Percentiles rank a stretch among this genome's conserved stretches.
Evolutionary conservation across 2,797 vertebrate genomes (phyloP).

Genomic region (Manis javanica): DNA sequence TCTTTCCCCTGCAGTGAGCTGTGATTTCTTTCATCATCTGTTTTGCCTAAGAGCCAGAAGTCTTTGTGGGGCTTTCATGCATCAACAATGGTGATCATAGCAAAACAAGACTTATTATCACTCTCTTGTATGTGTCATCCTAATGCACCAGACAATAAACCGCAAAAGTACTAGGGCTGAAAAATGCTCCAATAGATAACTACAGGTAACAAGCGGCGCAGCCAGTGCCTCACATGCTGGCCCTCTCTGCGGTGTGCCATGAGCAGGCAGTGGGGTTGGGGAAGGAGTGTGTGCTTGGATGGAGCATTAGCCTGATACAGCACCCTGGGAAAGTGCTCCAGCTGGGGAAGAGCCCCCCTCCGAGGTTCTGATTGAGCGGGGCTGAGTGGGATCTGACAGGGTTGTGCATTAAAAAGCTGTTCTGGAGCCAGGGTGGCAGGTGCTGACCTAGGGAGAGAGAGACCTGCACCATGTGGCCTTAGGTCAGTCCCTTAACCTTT

Average conservation of each 20-base stretch:
- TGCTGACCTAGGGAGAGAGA: not conserved
- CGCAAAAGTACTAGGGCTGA: not conserved
- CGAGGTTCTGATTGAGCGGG: fast-evolving
- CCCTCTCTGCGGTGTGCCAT: not conserved
- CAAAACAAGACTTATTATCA: not conserved
- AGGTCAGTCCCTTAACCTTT: not conserved
- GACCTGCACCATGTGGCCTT: not conserved
- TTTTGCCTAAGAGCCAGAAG: not conserved
- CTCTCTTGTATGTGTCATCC: not conserved
- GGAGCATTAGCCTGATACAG: not conserved
- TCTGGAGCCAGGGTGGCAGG: not conserved
- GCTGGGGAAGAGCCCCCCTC: not conserved
- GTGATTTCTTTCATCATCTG: not conserved
- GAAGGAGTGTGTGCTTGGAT: not conserved
- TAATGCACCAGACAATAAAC: not conserved
- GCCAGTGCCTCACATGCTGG: not conserved
- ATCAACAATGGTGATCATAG: not conserved
- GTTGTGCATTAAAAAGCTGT: not conserved
- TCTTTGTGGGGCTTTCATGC: not conserved
- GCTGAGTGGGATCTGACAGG: not conserved
- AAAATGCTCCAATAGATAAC: not conserved
- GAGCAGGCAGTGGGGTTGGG: fast-evolving
- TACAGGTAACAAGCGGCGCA: not conserved
- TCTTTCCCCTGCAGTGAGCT: not conserved
- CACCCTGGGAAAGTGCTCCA: not conserved